phyloP scores from a whole-genome alignment of 2,113 vertebrate genomes.

The Brachypodius melanocephalos region DNA sequence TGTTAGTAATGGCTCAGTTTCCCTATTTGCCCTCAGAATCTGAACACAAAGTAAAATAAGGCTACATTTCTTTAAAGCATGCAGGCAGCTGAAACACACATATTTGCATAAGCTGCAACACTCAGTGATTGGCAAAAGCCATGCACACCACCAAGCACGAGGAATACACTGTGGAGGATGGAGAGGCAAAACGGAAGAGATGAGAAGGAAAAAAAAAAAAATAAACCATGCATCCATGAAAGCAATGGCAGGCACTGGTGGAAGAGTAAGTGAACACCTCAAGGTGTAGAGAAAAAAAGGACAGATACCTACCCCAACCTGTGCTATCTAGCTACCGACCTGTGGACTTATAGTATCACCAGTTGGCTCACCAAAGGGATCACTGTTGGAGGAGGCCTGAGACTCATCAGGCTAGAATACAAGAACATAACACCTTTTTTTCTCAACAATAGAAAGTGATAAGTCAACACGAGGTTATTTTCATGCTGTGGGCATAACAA shows the following conservation, averaged over 20 bases:
- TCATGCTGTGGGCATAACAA: conserved; percentile 65
- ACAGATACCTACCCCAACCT: conserved; percentile 96
- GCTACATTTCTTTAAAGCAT: conserved; percentile 28
- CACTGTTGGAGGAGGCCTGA: conserved; percentile 95
- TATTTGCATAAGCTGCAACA: conserved; percentile 42
- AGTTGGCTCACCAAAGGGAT: conserved; percentile 89
- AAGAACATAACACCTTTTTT: conserved; percentile 82
- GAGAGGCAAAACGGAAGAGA: conserved; percentile 11
- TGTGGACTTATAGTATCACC: conserved; percentile 94
- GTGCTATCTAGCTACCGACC: conserved; percentile 99
- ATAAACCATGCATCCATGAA: conserved; percentile 57
- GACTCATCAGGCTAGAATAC: conserved; percentile 91
- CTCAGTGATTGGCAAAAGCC: conserved; percentile 50
- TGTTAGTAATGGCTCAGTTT: background rate
- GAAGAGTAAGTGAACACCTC: conserved; percentile 37
- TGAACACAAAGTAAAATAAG: background rate
- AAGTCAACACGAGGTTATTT: conserved; percentile 66
- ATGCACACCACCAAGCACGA: conserved; percentile 49
- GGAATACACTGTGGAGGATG: conserved; percentile 18
- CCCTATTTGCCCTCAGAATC: background rate
- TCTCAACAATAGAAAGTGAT: conserved; percentile 66
- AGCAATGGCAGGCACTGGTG: conserved; percentile 56
- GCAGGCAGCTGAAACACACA: conserved; percentile 47
- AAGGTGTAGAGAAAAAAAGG: conserved; percentile 75
- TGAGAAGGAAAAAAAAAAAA: background rate